Evolutionary conservation across 1,140 invertebrate genomes (phyloP).

Genomic region (Dreissena polymorpha): DNA sequence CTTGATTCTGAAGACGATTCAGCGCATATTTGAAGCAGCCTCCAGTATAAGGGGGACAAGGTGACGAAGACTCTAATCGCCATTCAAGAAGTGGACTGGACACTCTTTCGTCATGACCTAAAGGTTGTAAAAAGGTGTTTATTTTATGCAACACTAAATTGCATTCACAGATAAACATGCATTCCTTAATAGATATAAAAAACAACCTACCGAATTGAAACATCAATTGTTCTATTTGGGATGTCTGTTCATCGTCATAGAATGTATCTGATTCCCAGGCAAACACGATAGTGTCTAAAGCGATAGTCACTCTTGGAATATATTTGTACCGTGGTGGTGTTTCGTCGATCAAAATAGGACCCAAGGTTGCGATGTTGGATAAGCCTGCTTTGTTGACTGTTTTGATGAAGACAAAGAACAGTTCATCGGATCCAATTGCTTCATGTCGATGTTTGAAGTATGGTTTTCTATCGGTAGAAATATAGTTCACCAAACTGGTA

Average conservation of each 20-base stretch:
- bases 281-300: conserved; percentile 27
- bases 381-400: conserved; percentile 61
- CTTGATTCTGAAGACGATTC: background rate
- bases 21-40: conserved; percentile 26
- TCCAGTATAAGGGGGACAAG: background rate
- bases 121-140: background rate
- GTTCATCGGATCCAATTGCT: conserved; percentile 51
- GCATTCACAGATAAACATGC: background rate
- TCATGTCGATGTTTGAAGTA: conserved; percentile 37
- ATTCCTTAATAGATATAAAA: background rate
- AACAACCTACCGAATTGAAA: conserved; percentile 10
- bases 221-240: background rate
- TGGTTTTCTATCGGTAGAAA: conserved; percentile 17
- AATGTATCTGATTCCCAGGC: conserved; percentile 55
- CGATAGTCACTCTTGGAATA: conserved; percentile 13
- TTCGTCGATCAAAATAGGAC: conserved; percentile 65
- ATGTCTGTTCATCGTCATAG: conserved; percentile 55
- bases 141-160: background rate
- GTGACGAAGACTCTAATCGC: background rate
- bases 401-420: conserved; percentile 60
- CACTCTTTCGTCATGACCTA: background rate
- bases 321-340: conserved; percentile 54
- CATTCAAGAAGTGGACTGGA: conserved; percentile 1
- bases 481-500: conserved; percentile 35
- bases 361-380: conserved; percentile 31